Conservation (phyloP, 2,113 vertebrate species). For the Microcebus ravelobensis region DNA sequence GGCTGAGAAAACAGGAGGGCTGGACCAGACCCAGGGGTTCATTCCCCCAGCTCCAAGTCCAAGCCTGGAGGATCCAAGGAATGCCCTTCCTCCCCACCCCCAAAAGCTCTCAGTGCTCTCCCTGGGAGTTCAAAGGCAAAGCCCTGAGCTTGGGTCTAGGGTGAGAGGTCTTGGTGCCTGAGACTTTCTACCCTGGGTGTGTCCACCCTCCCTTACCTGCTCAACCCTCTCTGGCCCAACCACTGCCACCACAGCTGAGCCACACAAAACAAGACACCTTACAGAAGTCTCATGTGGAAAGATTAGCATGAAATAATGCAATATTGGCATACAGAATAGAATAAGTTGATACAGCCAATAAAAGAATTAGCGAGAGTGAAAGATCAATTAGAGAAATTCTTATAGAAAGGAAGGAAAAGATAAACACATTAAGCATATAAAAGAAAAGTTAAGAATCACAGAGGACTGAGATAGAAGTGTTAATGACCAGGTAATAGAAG, state of each 20-base stretch:
- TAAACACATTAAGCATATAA: background rate
- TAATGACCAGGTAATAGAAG: background rate
- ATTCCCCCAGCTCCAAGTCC: background rate
- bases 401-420: background rate
- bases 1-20: background rate
- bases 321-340: background rate
- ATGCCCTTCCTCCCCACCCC: background rate
- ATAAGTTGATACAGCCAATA: background rate
- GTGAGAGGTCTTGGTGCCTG: background rate
- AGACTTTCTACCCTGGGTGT: background rate
- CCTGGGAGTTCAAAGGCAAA: background rate
- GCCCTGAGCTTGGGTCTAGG: background rate
- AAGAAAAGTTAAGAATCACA: background rate
- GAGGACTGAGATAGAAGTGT: background rate
- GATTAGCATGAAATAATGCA: background rate
- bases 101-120: background rate
- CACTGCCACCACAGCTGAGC: background rate
- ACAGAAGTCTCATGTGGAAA: background rate
- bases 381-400: background rate
- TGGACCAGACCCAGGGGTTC: background rate
- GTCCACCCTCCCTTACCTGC: background rate
- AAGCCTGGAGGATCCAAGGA: background rate
- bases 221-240: background rate
- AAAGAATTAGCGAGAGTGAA: background rate
- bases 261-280: background rate